Evolutionary conservation across 2,797 vertebrate genomes (phyloP).

Genomic region (Mormyrus hasselquistii): DNA sequence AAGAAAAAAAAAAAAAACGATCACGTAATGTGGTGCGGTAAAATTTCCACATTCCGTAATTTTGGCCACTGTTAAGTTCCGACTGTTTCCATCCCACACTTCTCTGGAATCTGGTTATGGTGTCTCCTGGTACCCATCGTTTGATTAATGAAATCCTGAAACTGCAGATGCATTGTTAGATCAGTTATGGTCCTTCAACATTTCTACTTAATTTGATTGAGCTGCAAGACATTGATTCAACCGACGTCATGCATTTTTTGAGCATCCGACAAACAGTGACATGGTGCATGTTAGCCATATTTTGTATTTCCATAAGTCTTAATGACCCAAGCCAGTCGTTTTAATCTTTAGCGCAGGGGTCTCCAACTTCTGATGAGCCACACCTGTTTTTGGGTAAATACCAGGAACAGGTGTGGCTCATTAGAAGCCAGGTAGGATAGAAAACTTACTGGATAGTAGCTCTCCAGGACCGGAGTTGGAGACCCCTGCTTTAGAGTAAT

Average conservation of each 20-base stretch:
- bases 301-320: neutral
- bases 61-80: neutral
- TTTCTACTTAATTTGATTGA: neutral
- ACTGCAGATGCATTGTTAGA: neutral
- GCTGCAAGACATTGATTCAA: neutral
- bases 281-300: neutral
- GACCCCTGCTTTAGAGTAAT: neutral
- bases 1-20: neutral
- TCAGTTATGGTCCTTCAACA: neutral
- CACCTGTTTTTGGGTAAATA: too few relatives aligned
- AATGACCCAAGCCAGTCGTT: neutral
- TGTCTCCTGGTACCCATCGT: neutral
- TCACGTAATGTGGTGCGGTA: neutral
- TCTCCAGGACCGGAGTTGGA: too few relatives aligned
- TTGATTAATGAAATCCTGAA: neutral
- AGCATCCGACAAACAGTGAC: neutral
- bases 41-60: constrained; percentile 11
- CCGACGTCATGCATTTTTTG: neutral
- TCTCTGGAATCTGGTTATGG: neutral
- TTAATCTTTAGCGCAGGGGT: neutral
- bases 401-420: too few relatives aligned
- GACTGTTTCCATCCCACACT: neutral
- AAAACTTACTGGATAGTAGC: too few relatives aligned
- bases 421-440: too few relatives aligned
- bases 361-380: too few relatives aligned